phyloP scores from a whole-genome alignment of 2,113 vertebrate genomes.

The Bos javanicus region DNA sequence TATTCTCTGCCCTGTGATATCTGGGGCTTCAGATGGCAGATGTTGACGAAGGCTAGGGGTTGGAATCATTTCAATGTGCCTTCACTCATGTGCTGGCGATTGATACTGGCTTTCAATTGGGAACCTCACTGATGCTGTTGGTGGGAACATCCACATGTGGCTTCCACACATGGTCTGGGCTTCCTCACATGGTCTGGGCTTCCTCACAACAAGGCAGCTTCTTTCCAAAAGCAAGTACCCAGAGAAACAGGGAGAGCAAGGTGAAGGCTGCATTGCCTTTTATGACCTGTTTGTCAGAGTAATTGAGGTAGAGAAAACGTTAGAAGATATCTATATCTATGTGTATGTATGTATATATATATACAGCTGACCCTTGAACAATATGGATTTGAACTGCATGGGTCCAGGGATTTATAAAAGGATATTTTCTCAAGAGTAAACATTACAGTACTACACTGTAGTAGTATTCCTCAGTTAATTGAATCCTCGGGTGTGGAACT shows the following conservation, averaged over 20 bases:
- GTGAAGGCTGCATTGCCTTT: neutral
- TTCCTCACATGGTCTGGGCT: neutral
- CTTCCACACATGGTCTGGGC: neutral
- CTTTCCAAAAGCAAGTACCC: neutral
- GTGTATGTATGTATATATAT: accelerated
- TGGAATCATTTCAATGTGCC: neutral
- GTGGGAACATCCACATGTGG: neutral
- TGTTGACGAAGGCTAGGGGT: neutral
- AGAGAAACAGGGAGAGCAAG: neutral
- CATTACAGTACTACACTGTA: neutral
- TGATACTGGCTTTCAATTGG: neutral
- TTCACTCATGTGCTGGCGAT: neutral
- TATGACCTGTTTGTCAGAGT: neutral
- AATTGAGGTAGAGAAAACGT: neutral
- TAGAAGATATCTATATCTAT: neutral
- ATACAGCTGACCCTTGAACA: neutral
- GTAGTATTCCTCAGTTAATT: neutral
- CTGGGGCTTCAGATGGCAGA: neutral
- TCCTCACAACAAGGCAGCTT: neutral
- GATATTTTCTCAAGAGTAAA: neutral
- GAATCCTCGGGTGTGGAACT: neutral
- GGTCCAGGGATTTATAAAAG: neutral
- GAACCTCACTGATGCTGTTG: neutral
- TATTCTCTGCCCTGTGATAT: neutral
- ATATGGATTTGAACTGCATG: neutral